These are phyloP conservation scores for Poecilia wingei DNA, from an alignment of 2,797 vertebrate genomes.

Conservation along the genomic window DNA sequence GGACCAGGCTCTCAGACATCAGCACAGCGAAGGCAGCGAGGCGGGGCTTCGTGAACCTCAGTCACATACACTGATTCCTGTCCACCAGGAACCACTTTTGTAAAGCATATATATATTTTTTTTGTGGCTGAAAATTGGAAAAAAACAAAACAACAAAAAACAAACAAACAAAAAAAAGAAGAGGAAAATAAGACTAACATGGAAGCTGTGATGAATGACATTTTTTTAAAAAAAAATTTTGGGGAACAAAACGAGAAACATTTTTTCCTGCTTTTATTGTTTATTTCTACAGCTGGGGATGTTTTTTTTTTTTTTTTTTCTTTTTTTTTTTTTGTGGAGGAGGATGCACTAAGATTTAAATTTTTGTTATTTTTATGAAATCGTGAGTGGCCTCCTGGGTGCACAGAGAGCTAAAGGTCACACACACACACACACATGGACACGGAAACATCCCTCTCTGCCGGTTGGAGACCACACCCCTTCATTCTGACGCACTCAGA, in stretches of 20 bases:
- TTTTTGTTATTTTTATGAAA: constrained; percentile 87
- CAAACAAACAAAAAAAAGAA: constrained; percentile 28
- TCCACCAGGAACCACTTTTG: constrained; percentile 90
- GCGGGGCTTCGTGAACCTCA: constrained; percentile 91
- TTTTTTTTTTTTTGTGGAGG: constrained; percentile 81
- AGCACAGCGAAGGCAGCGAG: constrained; percentile 79
- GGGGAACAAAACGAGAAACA: constrained; percentile 87
- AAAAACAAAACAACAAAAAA: constrained; percentile 44
- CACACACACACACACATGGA: constrained; percentile 64
- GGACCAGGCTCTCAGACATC: constrained; percentile 80
- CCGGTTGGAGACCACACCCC: constrained; percentile 64
- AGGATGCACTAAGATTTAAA: constrained; percentile 99
- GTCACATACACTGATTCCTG: constrained; percentile 97
- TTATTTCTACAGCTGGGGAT: constrained; percentile 76
- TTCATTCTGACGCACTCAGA: constrained; percentile 72
- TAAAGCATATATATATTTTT: constrained; percentile 87
- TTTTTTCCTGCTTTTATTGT: constrained; percentile 93
- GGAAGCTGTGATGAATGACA: constrained; percentile 88
- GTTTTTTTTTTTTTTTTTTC: constrained; percentile 37
- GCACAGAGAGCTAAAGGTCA: constrained; percentile 68
- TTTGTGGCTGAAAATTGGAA: constrained; percentile 86
- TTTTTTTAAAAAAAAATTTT: constrained; percentile 88
- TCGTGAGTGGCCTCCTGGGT: constrained; percentile 75
- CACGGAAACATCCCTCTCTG: constrained; percentile 58
- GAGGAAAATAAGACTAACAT: constrained; percentile 74